Evolutionary conservation across 2,113 vertebrate species (phyloP).

Genomic region (Corydoras maculifer): DNA sequence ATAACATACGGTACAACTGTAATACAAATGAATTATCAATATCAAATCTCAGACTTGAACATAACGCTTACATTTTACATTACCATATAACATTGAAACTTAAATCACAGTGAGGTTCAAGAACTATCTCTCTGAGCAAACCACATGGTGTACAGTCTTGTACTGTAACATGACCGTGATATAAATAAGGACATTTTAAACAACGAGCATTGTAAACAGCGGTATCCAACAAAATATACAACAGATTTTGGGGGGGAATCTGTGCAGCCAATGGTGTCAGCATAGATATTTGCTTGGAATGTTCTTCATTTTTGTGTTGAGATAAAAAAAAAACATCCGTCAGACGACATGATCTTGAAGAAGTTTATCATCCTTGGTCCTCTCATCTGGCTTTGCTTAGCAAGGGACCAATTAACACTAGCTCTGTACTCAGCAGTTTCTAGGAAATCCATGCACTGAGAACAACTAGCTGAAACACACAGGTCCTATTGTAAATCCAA

Average conservation of each 20-base stretch:
- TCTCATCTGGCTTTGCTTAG: constrained; percentile 11
- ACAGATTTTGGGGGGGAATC: constrained; percentile 4
- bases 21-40: not conserved
- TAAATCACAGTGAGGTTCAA: constrained; percentile 30
- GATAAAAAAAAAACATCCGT: constrained; percentile 12
- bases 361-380: not conserved
- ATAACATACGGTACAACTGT: not conserved
- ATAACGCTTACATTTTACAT: not conserved
- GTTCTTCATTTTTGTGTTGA: not conserved
- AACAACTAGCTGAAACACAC: constrained; percentile 72
- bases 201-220: constrained; percentile 45
- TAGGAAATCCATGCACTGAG: not conserved
- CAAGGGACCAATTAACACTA: constrained; percentile 23
- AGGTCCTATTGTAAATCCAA: constrained; percentile 74
- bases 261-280: constrained; percentile 20
- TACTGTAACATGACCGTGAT: not conserved
- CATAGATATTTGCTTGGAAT: too few species aligned
- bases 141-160: constrained; percentile 18
- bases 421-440: constrained; percentile 20
- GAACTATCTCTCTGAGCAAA: constrained; percentile 10
- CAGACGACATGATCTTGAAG: constrained; percentile 9
- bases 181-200: constrained; percentile 18
- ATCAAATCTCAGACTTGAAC: not conserved
- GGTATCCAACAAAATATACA: constrained; percentile 29
- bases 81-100: constrained; percentile 18